Percentiles rank a stretch among this genome's conserved stretches.
These are phyloP conservation scores for Brachyrhaphis roseni DNA, from an alignment of 2,797 vertebrate species.

Conservation along the genomic window DNA sequence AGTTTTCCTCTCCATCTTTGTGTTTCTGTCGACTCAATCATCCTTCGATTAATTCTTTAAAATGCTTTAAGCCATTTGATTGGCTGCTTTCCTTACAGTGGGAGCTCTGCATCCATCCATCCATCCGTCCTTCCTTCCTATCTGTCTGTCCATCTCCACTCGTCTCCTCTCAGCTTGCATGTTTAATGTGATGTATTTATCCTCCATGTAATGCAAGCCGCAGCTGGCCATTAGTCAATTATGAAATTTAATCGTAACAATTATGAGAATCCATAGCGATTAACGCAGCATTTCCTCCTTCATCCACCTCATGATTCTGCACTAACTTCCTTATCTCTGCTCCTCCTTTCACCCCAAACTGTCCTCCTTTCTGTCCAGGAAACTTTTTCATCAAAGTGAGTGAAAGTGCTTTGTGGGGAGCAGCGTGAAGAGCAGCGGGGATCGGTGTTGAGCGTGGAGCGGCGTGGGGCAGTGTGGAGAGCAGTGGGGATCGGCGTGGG, in stretches of 20 bases:
- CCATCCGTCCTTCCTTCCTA: too few species aligned
- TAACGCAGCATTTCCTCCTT: conserved; percentile 82
- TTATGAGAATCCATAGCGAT: conserved; percentile 81
- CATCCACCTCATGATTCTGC: conserved; percentile 77
- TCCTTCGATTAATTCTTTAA: neutral
- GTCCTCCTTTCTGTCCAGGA: conserved; percentile 20
- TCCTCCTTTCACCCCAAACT: conserved; percentile 3
- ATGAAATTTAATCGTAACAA: conserved; percentile 84
- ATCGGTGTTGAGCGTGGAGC: fast-evolving
- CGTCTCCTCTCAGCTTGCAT: conserved; percentile 78
- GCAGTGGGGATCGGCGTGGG: too few species aligned
- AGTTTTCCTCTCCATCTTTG: conserved; percentile 42
- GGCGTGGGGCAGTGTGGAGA: fast-evolving
- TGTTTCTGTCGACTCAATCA: neutral
- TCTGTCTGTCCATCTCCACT: too few species aligned
- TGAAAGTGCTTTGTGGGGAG: conserved; percentile 62
- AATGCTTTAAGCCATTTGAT: neutral
- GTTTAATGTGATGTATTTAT: conserved; percentile 77
- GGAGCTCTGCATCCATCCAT: too few species aligned
- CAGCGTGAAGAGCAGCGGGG: fast-evolving
- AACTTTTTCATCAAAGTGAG: conserved; percentile 56
- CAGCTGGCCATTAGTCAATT: conserved; percentile 83
- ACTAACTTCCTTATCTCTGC: conserved; percentile 76
- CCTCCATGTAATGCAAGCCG: conserved; percentile 76
- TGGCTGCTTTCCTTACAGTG: neutral